Percentiles rank a stretch among this genome's conserved stretches.
phyloP scores from a whole-genome alignment of 2,113 vertebrate genomes.

The Nibea albiflora region DNA sequence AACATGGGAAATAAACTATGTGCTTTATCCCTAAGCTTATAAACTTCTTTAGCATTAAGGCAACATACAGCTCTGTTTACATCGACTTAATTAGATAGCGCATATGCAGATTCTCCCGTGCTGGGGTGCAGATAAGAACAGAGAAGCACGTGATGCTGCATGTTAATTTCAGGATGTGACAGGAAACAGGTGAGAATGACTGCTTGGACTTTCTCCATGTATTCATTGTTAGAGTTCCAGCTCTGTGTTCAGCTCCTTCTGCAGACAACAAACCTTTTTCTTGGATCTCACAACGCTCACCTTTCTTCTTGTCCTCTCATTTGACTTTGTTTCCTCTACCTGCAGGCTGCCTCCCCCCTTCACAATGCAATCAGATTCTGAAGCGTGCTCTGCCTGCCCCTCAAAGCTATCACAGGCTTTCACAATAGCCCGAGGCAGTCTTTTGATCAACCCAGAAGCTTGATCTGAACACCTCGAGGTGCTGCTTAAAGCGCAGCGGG shows the following conservation, averaged over 20 bases:
- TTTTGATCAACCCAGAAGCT: constrained; percentile 64
- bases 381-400: constrained; percentile 35
- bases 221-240: not conserved
- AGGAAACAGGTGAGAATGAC: constrained; percentile 10
- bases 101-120: constrained; percentile 50
- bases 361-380: constrained; percentile 17
- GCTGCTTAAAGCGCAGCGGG: constrained; percentile 12
- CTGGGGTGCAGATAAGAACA: constrained; percentile 36
- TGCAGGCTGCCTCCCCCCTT: constrained; percentile 10
- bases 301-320: constrained; percentile 49
- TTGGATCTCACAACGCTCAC: not conserved
- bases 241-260: not conserved
- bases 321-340: constrained; percentile 54
- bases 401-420: constrained; percentile 60
- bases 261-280: constrained; percentile 1
- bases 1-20: constrained; percentile 60
- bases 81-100: constrained; percentile 45
- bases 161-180: constrained; percentile 7
- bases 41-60: constrained; percentile 38
- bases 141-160: not conserved
- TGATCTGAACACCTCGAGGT: constrained; percentile 48
- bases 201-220: not conserved
- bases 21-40: constrained; percentile 61
- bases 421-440: constrained; percentile 38
- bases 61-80: constrained; percentile 30